Percentiles rank a stretch among this genome's conserved stretches.
These are phyloP conservation scores for Oceanodroma leucorhoa DNA, from an alignment of 2,797 vertebrate genomes.

Conservation along the genomic window DNA sequence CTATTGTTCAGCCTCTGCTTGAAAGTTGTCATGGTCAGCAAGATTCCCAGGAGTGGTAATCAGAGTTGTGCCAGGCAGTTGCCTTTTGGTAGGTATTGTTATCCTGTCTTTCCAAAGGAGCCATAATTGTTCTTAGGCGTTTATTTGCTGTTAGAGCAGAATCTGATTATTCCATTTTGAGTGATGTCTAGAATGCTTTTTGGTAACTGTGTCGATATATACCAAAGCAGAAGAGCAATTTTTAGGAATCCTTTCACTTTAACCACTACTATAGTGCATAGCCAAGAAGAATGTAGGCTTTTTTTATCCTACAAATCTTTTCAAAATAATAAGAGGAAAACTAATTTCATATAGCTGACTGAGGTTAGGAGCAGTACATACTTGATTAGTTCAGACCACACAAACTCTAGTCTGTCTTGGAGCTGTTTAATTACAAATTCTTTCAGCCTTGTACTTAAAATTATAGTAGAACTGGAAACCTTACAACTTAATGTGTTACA, in stretches of 20 bases:
- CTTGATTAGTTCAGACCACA: conserved; percentile 32
- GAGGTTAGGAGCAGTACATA: background rate
- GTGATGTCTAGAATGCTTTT: background rate
- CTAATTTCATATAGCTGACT: background rate
- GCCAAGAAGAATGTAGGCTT: background rate
- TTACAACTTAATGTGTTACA: background rate
- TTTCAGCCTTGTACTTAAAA: background rate
- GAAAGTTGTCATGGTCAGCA: background rate
- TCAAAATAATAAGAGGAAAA: conserved; percentile 1
- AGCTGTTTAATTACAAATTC: background rate
- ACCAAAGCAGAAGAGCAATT: background rate
- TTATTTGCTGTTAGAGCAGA: background rate
- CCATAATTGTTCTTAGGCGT: background rate
- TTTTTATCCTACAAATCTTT: background rate
- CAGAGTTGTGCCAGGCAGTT: background rate
- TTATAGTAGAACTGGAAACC: background rate
- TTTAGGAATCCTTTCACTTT: background rate
- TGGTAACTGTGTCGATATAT: background rate
- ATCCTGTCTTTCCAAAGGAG: background rate
- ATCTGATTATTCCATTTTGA: background rate
- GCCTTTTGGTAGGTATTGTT: background rate
- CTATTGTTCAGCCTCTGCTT: background rate
- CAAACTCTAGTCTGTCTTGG: background rate
- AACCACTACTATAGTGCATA: background rate
- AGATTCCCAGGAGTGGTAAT: background rate